Evolutionary conservation across 2,888 invertebrate genomes (phyloP).

Genomic region (Balanococcus diminutus): DNA sequence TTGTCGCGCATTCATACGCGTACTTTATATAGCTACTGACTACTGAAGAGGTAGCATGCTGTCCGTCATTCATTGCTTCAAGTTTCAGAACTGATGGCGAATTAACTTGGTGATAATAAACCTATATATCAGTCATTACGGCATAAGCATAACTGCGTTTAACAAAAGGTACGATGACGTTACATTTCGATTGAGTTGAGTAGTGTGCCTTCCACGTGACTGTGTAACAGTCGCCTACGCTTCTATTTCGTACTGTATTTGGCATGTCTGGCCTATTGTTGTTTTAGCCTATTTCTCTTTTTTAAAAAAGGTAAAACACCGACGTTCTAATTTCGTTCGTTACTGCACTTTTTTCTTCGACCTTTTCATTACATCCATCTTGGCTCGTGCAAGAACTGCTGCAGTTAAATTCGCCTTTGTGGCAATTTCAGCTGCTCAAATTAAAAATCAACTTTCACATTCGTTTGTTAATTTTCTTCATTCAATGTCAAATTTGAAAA

Average conservation of each 20-base stretch:
- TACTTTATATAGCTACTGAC: not conserved
- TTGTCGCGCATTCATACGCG: not conserved
- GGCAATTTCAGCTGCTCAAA: too few species aligned
- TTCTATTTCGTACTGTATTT: conserved; percentile 24
- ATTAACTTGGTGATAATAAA: conserved; percentile 27
- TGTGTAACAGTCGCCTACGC: conserved; percentile 21
- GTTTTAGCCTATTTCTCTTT: conserved; percentile 14
- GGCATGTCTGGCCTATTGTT: conserved; percentile 37
- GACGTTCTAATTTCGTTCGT: not conserved
- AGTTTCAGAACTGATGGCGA: conserved; percentile 22
- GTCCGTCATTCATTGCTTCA: not conserved
- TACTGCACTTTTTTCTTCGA: not conserved
- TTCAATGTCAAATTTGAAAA: too few species aligned
- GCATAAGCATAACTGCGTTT: conserved; percentile 28
- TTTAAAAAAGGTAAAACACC: not conserved
- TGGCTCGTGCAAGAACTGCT: too few species aligned
- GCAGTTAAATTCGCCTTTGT: too few species aligned
- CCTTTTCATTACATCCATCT: not conserved
- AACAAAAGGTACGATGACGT: conserved; percentile 34
- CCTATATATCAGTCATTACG: conserved; percentile 31
- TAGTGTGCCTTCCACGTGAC: conserved; percentile 30
- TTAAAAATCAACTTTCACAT: too few species aligned
- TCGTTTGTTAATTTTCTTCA: too few species aligned
- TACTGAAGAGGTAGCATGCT: not conserved
- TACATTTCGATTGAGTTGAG: conserved; percentile 24